A percentile compares a stretch with the other conserved stretches of the same genome.
These are phyloP conservation scores for Nesoenas mayeri DNA, from an alignment of 2,113 vertebrate genomes.

Conservation along the genomic window DNA sequence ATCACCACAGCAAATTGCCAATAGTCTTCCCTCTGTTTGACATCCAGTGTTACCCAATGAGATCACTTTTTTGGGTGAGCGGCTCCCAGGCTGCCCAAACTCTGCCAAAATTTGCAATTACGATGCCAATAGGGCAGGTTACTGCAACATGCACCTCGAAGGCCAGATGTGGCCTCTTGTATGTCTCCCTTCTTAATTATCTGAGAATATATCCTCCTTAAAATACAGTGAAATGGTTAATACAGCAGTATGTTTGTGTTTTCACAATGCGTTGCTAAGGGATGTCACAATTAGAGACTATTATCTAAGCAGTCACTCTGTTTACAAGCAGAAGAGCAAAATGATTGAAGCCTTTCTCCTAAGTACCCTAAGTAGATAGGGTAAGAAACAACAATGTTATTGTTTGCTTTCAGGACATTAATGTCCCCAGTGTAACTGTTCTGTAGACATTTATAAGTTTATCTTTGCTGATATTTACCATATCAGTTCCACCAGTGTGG, in stretches of 20 bases:
- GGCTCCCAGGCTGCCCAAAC: neutral
- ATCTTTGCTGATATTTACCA: neutral
- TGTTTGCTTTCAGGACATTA: neutral
- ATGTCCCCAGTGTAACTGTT: neutral
- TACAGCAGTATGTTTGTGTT: neutral
- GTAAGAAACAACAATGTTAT: neutral
- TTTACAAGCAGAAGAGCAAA: neutral
- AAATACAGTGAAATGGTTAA: neutral
- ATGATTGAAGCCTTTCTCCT: neutral
- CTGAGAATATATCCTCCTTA: neutral
- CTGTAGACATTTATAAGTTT: neutral
- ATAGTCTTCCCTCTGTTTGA: neutral
- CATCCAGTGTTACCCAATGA: fast-evolving
- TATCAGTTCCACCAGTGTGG: neutral
- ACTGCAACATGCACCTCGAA: neutral
- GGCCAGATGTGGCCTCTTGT: neutral
- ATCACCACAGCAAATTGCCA: neutral
- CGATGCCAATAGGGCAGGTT: neutral
- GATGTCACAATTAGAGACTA: neutral
- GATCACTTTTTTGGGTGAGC: neutral
- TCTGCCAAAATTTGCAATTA: neutral
- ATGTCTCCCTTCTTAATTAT: neutral
- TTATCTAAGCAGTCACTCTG: neutral
- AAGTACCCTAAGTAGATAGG: neutral
- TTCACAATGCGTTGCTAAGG: neutral